phyloP scores from a whole-genome alignment of 64 coral and sea anemone genomes.

The Stichodactyla helianthus region DNA sequence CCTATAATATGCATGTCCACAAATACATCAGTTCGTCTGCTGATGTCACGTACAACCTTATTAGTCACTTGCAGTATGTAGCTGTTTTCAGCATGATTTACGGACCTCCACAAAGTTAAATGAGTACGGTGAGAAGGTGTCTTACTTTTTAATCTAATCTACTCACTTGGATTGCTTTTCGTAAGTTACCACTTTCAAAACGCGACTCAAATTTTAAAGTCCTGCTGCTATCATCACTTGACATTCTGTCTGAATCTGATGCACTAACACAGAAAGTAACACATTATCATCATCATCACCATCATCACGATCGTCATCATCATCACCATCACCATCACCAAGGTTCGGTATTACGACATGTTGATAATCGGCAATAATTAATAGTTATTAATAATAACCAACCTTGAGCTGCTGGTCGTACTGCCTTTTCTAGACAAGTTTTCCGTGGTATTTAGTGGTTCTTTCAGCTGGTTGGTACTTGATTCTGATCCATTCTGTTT shows the following conservation, averaged over 20 bases:
- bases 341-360: too few species aligned
- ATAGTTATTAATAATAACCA: background rate
- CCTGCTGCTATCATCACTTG: constrained; percentile 51
- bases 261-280: constrained; percentile 11
- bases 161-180: constrained; percentile 87
- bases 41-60: too few species aligned
- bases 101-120: too few species aligned
- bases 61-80: too few species aligned
- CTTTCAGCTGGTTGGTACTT: background rate
- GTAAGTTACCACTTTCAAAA: constrained; percentile 90
- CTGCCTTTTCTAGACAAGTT: constrained; percentile 22
- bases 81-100: too few species aligned
- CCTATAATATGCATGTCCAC: constrained; percentile 18
- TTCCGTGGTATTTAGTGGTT: background rate
- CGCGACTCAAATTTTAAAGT: constrained; percentile 78
- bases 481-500: constrained; percentile 20
- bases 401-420: constrained; percentile 14
- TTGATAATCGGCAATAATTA: background rate
- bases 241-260: constrained; percentile 52
- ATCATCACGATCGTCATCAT: too few species aligned
- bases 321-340: too few species aligned
- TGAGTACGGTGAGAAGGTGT: background rate
- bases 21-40: too few species aligned
- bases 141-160: background rate
- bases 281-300: too few species aligned